A percentile compares a stretch with the other conserved stretches of the same genome.
Conservation (phyloP, 2,888 invertebrate species). For the Tromatobia lineatoria region DNA sequence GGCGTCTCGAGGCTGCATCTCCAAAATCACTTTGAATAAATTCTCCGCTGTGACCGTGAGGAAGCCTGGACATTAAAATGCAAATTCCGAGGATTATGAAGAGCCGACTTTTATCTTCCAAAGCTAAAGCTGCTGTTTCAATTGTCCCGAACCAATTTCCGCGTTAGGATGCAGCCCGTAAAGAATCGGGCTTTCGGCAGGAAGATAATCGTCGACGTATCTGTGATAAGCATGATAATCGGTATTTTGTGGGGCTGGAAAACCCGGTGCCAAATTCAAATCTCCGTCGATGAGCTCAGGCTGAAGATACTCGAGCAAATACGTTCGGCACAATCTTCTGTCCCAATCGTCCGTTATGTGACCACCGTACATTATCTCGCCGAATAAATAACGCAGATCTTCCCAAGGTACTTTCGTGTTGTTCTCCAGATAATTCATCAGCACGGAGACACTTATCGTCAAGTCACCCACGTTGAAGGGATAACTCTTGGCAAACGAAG, state of each 20-base stretch:
- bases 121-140: background rate
- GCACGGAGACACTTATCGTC: conserved; percentile 96
- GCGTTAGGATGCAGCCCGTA: conserved; percentile 98
- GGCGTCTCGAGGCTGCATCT: conserved; percentile 95
- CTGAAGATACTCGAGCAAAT: conserved; percentile 95
- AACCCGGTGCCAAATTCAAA: conserved; percentile 92
- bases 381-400: conserved; percentile 96
- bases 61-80: conserved; percentile 85
- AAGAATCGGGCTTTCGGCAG: conserved; percentile 94
- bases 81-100: conserved; percentile 1
- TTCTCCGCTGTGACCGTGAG: conserved; percentile 94
- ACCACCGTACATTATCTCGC: conserved; percentile 99
- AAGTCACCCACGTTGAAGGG: conserved; percentile 95
- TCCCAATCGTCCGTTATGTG: conserved; percentile 99
- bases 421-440: conserved; percentile 96
- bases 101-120: conserved; percentile 1
- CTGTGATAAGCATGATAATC: conserved; percentile 95
- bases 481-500: conserved; percentile 86
- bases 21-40: conserved; percentile 94
- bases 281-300: conserved; percentile 96
- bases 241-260: conserved; percentile 94
- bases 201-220: conserved; percentile 95
- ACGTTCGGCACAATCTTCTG: conserved; percentile 93
- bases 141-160: conserved; percentile 90
- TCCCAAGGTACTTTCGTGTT: conserved; percentile 97